Evolutionary conservation across 2,888 invertebrate genomes (phyloP).

Genomic region (Eucriotettix oculatus): DNA sequence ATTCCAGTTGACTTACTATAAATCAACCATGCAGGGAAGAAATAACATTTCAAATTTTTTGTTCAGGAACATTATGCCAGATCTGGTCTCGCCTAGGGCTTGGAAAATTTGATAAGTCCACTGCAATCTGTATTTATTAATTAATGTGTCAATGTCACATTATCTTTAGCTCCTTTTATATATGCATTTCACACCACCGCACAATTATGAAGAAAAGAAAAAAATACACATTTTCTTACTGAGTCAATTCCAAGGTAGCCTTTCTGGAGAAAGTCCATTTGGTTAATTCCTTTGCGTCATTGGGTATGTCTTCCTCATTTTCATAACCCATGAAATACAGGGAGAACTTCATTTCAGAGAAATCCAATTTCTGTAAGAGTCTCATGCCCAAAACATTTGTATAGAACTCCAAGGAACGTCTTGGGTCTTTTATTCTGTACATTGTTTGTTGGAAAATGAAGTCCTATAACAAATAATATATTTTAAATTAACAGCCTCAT

Average conservation of each 20-base stretch:
- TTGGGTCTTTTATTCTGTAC: slow-evolving; percentile 88
- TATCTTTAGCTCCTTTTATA: too few relatives aligned
- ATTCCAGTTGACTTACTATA: too few relatives aligned
- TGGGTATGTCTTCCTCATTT: slow-evolving; percentile 51
- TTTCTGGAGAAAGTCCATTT: slow-evolving; percentile 68
- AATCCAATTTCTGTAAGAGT: slow-evolving; percentile 72
- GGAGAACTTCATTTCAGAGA: slow-evolving; percentile 76
- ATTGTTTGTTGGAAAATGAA: slow-evolving; percentile 94
- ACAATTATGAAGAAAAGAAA: too few relatives aligned
- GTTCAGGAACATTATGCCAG: too few relatives aligned
- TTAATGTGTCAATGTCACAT: too few relatives aligned
- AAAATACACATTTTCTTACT: slow-evolving; percentile 39
- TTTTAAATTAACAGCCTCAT: too few relatives aligned
- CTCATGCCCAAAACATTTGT: slow-evolving; percentile 83
- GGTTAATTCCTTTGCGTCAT: slow-evolving; percentile 46
- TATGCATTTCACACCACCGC: too few relatives aligned
- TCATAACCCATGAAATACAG: slow-evolving; percentile 88
- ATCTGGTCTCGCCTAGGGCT: too few relatives aligned
- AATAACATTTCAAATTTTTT: too few relatives aligned
- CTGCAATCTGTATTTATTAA: too few relatives aligned
- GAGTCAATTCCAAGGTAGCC: slow-evolving; percentile 80
- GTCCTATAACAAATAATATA: slow-evolving; percentile 46
- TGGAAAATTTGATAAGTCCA: too few relatives aligned
- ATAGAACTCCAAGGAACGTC: slow-evolving; percentile 75
- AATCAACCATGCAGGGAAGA: too few relatives aligned